A percentile compares a stretch with the other conserved stretches of the same genome.
Conservation (phyloP, 2,888 invertebrate species). For the Matsumyia berberina region DNA sequence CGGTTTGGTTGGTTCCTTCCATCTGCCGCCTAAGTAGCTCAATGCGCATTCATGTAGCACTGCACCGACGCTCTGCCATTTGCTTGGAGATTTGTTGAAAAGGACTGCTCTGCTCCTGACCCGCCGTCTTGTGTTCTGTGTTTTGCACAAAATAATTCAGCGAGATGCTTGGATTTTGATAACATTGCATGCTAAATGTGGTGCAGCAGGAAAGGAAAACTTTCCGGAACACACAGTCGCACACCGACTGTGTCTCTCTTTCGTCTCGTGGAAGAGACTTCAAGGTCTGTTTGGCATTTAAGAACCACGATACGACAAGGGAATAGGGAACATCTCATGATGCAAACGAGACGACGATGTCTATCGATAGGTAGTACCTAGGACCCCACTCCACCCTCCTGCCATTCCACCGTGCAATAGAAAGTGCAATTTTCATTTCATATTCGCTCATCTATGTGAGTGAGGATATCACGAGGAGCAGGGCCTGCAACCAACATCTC, state of each 20-base stretch:
- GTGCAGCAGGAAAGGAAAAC: constrained; percentile 53
- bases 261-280: constrained; percentile 32
- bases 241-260: not conserved
- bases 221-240: constrained; percentile 67
- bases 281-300: constrained; percentile 74
- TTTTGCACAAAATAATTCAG: constrained; percentile 72
- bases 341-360: constrained; percentile 17
- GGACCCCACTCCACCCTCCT: not conserved
- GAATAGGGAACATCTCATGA: not conserved
- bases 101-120: constrained; percentile 47
- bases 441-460: constrained; percentile 61
- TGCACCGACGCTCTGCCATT: constrained; percentile 14
- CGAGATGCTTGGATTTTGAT: constrained; percentile 70
- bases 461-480: constrained; percentile 54
- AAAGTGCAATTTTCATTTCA: constrained; percentile 76
- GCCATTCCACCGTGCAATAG: constrained; percentile 31
- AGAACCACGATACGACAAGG: constrained; percentile 37
- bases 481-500: constrained; percentile 5
- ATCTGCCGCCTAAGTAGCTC: constrained; percentile 38
- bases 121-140: constrained; percentile 43
- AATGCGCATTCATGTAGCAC: constrained; percentile 65
- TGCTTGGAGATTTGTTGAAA: constrained; percentile 46
- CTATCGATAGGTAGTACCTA: constrained; percentile 18
- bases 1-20: constrained; percentile 9
- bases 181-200: constrained; percentile 70